Conservation (phyloP, 2,888 invertebrate genomes). For the Tinea trinotella region DNA sequence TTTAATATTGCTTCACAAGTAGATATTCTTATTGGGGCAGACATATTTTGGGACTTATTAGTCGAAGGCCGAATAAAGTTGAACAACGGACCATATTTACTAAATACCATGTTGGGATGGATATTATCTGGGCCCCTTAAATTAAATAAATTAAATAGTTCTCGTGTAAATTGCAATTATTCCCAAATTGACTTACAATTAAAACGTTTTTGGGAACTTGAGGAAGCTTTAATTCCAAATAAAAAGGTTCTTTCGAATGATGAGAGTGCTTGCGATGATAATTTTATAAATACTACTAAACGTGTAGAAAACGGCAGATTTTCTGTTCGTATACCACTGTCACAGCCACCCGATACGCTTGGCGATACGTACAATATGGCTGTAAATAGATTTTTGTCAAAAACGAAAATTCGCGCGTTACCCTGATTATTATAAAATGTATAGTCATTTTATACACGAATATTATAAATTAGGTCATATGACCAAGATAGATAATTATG, state of each 20-base stretch:
- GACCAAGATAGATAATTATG: conserved; percentile 15
- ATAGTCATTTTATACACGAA: conserved; percentile 23
- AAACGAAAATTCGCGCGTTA: conserved; percentile 22
- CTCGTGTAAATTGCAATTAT: conserved; percentile 22
- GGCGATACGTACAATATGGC: conserved; percentile 24
- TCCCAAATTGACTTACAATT: conserved; percentile 20
- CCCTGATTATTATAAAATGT: conserved; percentile 21
- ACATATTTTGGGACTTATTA: conserved; percentile 25
- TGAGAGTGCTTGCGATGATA: conserved; percentile 23
- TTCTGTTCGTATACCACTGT: conserved; percentile 24
- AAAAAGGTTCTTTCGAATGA: neutral
- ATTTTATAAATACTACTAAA: conserved; percentile 22
- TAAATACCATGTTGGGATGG: conserved; percentile 25
- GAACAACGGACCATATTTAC: conserved; percentile 23
- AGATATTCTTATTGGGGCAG: conserved; percentile 24
- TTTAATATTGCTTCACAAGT: conserved; percentile 22
- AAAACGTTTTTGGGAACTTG: conserved; percentile 24
- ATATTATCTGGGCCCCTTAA: conserved; percentile 22
- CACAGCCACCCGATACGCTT: conserved; percentile 22
- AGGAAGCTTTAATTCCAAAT: conserved; percentile 22
- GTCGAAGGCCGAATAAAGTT: conserved; percentile 22
- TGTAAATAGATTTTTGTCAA: conserved; percentile 21
- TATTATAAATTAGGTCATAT: conserved; percentile 24
- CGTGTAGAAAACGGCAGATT: conserved; percentile 24
- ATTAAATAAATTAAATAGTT: conserved; percentile 5